phyloP scores from a whole-genome alignment of 2,888 invertebrate genomes.

The Tethea ocularis region DNA sequence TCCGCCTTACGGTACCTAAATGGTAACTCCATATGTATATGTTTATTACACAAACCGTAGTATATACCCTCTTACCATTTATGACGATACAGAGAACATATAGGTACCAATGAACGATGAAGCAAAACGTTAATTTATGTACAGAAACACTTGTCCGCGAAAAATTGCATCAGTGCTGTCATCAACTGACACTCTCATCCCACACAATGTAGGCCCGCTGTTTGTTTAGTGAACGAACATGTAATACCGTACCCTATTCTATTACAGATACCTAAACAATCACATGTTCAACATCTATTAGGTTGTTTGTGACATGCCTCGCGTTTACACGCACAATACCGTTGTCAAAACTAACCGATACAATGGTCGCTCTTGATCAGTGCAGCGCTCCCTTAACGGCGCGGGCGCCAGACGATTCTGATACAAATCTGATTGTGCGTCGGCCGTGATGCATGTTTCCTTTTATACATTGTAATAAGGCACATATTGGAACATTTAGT shows the following conservation, averaged over 20 bases:
- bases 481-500: not conserved
- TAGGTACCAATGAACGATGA: no score
- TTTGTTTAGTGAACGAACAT: constrained; percentile 1
- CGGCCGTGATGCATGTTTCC: not conserved
- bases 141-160: constrained; percentile 15
- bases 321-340: constrained; percentile 18
- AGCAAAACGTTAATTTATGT: constrained; percentile 15
- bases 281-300: constrained; percentile 5
- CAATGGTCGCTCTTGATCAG: constrained; percentile 30
- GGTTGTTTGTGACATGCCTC: constrained; percentile 12
- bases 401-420: constrained; percentile 14
- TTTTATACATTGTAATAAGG: not conserved
- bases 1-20: no score
- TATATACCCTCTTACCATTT: not conserved
- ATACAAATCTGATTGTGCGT: constrained; percentile 11
- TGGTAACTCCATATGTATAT: no score
- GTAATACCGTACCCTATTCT: constrained; percentile 7
- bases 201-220: not conserved
- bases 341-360: constrained; percentile 22
- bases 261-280: not conserved
- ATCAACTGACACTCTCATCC: constrained; percentile 11
- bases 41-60: not conserved
- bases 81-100: not conserved
- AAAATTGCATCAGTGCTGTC: constrained; percentile 31
- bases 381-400: constrained; percentile 25